Conservation (phyloP, 2,888 invertebrate species). For the Athalia cordata region DNA sequence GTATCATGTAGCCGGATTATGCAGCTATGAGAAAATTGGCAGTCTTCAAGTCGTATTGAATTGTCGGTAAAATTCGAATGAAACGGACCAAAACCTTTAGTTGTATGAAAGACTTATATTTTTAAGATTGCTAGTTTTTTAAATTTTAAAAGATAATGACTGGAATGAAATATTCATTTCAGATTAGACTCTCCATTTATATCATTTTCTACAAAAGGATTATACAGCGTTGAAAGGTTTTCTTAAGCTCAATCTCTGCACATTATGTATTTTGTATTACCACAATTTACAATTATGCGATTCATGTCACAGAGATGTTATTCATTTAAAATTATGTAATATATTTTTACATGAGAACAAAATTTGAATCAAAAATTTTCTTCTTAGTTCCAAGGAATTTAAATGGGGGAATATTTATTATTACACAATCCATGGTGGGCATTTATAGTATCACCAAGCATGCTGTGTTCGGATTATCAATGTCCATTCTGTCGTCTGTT, state of each 20-base stretch:
- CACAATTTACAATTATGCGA: too few relatives aligned
- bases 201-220: slow-evolving; percentile 69
- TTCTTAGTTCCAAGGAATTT: neutral
- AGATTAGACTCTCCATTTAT: slow-evolving; percentile 69
- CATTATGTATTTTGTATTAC: slow-evolving; percentile 4
- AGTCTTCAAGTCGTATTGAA: neutral
- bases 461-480: slow-evolving; percentile 14
- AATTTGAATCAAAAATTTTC: too few relatives aligned
- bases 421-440: neutral
- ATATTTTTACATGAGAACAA: too few relatives aligned
- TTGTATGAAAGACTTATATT: neutral
- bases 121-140: neutral
- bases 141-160: neutral
- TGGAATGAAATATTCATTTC: slow-evolving; percentile 60
- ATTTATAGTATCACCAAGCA: slow-evolving; percentile 11
- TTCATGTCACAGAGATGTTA: too few relatives aligned
- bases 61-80: too few relatives aligned
- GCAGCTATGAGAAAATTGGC: slow-evolving; percentile 9
- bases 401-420: neutral
- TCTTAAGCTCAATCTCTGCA: slow-evolving; percentile 47
- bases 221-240: slow-evolving; percentile 70
- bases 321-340: neutral
- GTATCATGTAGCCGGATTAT: too few relatives aligned
- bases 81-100: neutral
- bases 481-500: neutral